Evolutionary conservation across 2,888 invertebrate species (phyloP), one percentile per base, ranked within the genome.

Genomic region (Tachina fera): DNA sequence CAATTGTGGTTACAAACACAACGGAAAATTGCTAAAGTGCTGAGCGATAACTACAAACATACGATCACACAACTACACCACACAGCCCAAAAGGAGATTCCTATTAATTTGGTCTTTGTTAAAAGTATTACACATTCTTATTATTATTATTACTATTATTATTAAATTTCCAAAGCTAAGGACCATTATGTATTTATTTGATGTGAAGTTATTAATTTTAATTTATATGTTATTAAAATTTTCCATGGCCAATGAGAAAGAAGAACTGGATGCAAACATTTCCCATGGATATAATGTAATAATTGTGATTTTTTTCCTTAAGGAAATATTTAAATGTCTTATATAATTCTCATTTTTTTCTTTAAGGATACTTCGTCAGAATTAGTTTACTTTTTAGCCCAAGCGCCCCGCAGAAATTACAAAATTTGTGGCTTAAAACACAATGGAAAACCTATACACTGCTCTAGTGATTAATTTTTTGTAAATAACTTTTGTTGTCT

Each of bases 1-100:
- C 65, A 86, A 83, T 58, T 86, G 86, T 51, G 83, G 80, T 16
- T 83, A 49, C 19, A 86, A 80, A 63, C 86, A 86, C 49, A 86
- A 83, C 70, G 86, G 86, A 49, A 75, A 83, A 61, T 22, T 76
- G 56, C 72, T 86, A 60, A 83, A 71, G 61, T 86, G 86, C 53
- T 71, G 43, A 76, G 31, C 41, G 9, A 41, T 41, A 19, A 22
- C 31, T 31, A 6, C 31, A 31, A 31, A 31, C 31, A 31, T 31
- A 31, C 22, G 22, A 31, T 0, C 4, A 31, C 31, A 31, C 6
- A 31, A 31, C 31, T 31, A 0, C 31, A 31, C 31, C 8, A 9
- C 14, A 49, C 3, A 49, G 39, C n/a, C n/a, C 39, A 22, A 43
- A 39, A 58, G 10, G 49, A 76, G 11, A n/a, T 39, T 71, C 31